A percentile compares a stretch with the other conserved stretches of the same genome.
Conservation (phyloP, 2,888 invertebrate genomes). For the Hesperia comma region DNA sequence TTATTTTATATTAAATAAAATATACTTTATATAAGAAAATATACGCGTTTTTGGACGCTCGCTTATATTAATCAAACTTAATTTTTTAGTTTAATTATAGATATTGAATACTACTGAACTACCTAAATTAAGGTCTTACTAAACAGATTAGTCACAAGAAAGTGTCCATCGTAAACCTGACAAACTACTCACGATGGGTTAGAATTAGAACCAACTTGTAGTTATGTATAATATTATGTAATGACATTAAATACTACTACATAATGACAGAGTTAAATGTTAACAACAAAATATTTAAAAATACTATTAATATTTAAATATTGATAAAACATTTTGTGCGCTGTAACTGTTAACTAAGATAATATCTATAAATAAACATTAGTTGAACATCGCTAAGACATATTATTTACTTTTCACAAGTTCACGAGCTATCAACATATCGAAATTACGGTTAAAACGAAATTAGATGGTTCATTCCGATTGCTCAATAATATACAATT, state of each 20-base stretch:
- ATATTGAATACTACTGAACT: slow-evolving; percentile 30
- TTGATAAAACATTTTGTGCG: slow-evolving; percentile 10
- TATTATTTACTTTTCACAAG: not conserved
- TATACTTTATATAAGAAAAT: slow-evolving; percentile 36
- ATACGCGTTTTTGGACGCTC: slow-evolving; percentile 35
- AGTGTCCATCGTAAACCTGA: not conserved
- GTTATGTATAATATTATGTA: not conserved
- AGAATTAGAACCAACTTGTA: not conserved
- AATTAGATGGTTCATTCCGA: slow-evolving; percentile 7
- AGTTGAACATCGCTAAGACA: not conserved
- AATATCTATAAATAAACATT: too few relatives aligned
- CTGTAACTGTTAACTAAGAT: not conserved
- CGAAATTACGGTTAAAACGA: slow-evolving; percentile 25
- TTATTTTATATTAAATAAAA: slow-evolving; percentile 33
- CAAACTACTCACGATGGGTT: not conserved
- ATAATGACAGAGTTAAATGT: not conserved
- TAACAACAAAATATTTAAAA: not conserved
- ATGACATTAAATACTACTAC: not conserved
- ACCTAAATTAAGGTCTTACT: slow-evolving; percentile 27
- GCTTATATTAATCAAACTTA: slow-evolving; percentile 31
- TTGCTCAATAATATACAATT: not conserved
- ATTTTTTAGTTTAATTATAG: slow-evolving; percentile 22
- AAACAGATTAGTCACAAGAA: slow-evolving; percentile 8
- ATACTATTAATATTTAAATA: not conserved
- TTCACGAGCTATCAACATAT: slow-evolving; percentile 22